These are phyloP conservation scores for Misgurnus anguillicaudatus DNA, from an alignment of 2,113 vertebrate species.

Conservation along the genomic window DNA sequence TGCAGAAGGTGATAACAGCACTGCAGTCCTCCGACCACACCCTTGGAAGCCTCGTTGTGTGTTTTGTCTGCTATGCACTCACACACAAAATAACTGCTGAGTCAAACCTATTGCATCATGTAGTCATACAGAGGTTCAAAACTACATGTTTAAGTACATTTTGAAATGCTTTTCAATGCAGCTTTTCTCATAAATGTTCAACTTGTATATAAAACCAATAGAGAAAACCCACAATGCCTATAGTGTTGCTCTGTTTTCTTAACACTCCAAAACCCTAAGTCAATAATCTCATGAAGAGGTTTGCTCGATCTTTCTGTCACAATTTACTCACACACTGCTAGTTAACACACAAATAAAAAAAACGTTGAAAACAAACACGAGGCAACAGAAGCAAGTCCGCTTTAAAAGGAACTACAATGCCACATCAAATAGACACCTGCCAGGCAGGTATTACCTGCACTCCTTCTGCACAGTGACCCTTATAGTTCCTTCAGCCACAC, in stretches of 20 bases:
- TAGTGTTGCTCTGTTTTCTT: neutral
- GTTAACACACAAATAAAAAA: neutral
- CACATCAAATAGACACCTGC: neutral
- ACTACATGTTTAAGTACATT: no score
- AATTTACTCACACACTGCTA: neutral
- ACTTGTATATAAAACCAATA: neutral
- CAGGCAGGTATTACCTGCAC: neutral
- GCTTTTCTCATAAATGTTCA: neutral
- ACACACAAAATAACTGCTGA: slow-evolving; percentile 16
- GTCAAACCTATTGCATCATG: slow-evolving; percentile 19
- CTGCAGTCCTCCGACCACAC: slow-evolving; percentile 31
- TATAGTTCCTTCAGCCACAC: neutral
- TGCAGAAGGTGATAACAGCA: neutral
- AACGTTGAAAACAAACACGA: neutral
- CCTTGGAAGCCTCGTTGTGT: slow-evolving; percentile 13
- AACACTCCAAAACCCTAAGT: neutral
- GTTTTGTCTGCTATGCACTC: neutral
- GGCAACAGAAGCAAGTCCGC: neutral
- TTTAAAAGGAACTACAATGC: neutral
- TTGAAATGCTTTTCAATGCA: neutral
- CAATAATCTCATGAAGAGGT: neutral
- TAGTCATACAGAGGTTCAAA: neutral
- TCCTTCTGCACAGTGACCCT: neutral
- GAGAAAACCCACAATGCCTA: neutral
- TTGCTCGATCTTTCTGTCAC: neutral